Evolutionary conservation across 2,888 invertebrate species (phyloP).

Genomic region (Spialia ferax): DNA sequence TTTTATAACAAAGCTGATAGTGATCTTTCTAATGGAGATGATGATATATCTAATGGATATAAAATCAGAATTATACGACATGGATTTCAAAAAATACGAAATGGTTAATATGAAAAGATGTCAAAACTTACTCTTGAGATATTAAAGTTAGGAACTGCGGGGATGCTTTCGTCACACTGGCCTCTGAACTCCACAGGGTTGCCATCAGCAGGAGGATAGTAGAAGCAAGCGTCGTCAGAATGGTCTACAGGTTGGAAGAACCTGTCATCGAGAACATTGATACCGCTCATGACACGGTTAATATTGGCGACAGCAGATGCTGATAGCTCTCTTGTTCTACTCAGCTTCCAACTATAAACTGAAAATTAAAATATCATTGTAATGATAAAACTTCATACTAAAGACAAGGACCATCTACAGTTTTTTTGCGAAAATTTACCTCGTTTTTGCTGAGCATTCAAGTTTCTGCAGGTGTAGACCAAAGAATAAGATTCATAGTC

Average conservation of each 20-base stretch:
- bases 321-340: conserved; percentile 57
- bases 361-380: conserved; percentile 2
- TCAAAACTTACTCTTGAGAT: conserved; percentile 51
- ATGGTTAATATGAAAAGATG: not conserved
- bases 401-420: no score
- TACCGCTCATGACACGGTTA: conserved; percentile 51
- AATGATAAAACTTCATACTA: not conserved
- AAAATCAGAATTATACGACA: no score
- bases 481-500: conserved; percentile 88
- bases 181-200: conserved; percentile 63
- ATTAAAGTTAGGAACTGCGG: conserved; percentile 56
- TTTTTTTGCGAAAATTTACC: conserved; percentile 43
- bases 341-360: conserved; percentile 71
- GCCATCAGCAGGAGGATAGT: conserved; percentile 56
- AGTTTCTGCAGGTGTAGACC: conserved; percentile 86
- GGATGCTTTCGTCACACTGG: conserved; percentile 67
- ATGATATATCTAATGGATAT: no score
- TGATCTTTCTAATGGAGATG: no score
- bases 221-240: conserved; percentile 64
- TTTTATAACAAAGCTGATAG: no score
- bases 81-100: no score
- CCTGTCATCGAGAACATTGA: conserved; percentile 58
- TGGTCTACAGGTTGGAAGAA: conserved; percentile 60
- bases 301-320: conserved; percentile 51
- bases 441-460: conserved; percentile 55